These are phyloP conservation scores for Zootermopsis nevadensis DNA, from an alignment of 2,888 invertebrate genomes.

Conservation along the genomic window DNA sequence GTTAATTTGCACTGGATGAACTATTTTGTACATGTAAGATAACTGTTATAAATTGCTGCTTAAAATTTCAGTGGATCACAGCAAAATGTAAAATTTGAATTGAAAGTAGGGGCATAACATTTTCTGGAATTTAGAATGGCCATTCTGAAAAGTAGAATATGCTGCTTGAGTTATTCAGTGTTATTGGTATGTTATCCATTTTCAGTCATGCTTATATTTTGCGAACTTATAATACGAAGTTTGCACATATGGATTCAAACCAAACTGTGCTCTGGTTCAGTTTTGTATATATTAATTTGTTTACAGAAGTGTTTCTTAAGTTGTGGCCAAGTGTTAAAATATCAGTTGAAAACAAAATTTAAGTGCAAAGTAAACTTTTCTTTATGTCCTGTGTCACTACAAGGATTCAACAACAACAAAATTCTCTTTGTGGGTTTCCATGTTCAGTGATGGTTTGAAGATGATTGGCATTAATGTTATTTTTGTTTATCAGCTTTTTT, in stretches of 20 bases:
- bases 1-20: background rate
- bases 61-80: background rate
- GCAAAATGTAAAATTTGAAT: background rate
- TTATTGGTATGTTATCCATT: slow-evolving; percentile 6
- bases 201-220: background rate
- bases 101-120: background rate
- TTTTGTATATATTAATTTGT: background rate
- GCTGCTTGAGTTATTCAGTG: background rate
- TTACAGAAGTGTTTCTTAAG: too few species aligned
- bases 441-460: too few species aligned
- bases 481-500: too few species aligned
- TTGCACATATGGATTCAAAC: background rate
- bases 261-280: background rate
- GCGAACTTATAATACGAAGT: too few species aligned
- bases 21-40: background rate
- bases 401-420: too few species aligned
- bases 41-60: background rate
- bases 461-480: too few species aligned
- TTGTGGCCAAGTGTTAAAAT: too few species aligned
- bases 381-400: too few species aligned
- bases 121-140: background rate
- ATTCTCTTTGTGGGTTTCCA: too few species aligned
- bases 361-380: too few species aligned
- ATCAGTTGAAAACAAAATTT: too few species aligned
- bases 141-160: background rate